Percentiles rank a stretch among this genome's conserved stretches.
phyloP scores from a whole-genome alignment of 2,888 invertebrate genomes.

The Eumacrocentrus americanus region DNA sequence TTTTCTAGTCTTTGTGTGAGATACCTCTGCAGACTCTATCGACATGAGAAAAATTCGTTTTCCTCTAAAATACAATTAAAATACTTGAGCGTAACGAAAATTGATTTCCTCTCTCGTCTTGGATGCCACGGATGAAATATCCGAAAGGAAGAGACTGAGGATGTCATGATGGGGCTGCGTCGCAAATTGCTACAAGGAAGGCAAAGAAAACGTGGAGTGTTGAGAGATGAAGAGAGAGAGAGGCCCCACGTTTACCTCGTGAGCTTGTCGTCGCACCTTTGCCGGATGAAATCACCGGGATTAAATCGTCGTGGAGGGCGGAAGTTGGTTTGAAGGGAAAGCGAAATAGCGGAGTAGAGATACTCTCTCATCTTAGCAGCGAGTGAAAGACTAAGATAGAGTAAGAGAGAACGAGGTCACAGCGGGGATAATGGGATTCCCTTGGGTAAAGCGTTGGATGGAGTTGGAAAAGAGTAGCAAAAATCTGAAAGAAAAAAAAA shows the following conservation, averaged over 20 bases:
- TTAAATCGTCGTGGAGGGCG: constrained; percentile 26
- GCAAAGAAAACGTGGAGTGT: background rate
- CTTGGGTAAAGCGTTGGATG: constrained; percentile 14
- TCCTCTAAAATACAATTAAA: background rate
- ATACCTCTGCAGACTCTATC: no score
- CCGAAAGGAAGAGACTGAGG: constrained; percentile 10
- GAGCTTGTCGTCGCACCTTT: constrained; percentile 1
- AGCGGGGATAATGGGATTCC: constrained; percentile 24
- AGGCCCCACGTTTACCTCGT: constrained; percentile 1
- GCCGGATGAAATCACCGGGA: constrained; percentile 23
- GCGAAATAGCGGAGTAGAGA: constrained; percentile 4
- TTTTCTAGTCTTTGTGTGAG: no score
- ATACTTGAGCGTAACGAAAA: background rate
- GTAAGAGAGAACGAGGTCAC: constrained; percentile 5
- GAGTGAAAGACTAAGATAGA: background rate
- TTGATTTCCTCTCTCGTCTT: constrained; percentile 8
- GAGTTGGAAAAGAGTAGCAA: constrained; percentile 13
- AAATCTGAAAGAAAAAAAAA: constrained; percentile 8
- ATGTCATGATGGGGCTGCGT: constrained; percentile 2
- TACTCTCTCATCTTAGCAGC: no score
- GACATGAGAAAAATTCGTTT: no score
- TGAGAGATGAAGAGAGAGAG: background rate
- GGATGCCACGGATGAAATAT: background rate
- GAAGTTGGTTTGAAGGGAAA: constrained; percentile 15
- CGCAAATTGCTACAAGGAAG: constrained; percentile 26